Base-by-base conservation (phyloP, 2,797 vertebrate species). In the Pangasius sanitwongsei region DNA sequence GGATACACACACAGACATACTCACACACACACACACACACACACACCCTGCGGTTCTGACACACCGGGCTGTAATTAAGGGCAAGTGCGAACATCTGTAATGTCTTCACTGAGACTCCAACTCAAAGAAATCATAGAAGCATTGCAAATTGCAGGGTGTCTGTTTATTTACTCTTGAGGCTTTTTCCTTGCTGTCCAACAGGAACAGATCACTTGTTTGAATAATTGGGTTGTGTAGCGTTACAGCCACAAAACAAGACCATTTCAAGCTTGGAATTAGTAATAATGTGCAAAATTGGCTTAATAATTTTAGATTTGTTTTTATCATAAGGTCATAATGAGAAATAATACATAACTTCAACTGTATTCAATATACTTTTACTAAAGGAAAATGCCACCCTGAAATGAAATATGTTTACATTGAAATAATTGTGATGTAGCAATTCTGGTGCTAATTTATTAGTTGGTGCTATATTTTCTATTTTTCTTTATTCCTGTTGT, bases 61-160 rank as follows among this genome's bases (percentile, higher is more conserved):
- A 86, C 75, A 86, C 87, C 67, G 31, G 77, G 70, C 83, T 84
- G 37, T 82, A 63, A 89, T 80, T 50, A 90, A 88, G 84, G 77
- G 61, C 77, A 81, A 89, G 88, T 89, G 84, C 63, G 90, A 89
- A 86, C 88, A 89, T 88, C 75, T 87, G 70, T 88, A 88, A 89
- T 59, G 84, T 86, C 84, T 88, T 88, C 83, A 86, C 59, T n/a
- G 57, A 25, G 61, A 61, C 72, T 85, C 57, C 28, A 72, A 72
- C 61, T 67, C 53, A 34, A 44, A 69, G 53, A 85, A 82, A 85
- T 74, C 50, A 85, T 55, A 23, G 44, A 88, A 61, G 57, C 25
- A 28, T 13, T 70, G 82, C 67, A 80, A 81, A 87, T 65, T 63
- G 48, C 85, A 87, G 70, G 2, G 23, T 78, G 55, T 82, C 31